These are phyloP conservation scores for Lethenteron reissneri DNA, from an alignment of 2,113 vertebrate genomes.

Conservation along the genomic window DNA sequence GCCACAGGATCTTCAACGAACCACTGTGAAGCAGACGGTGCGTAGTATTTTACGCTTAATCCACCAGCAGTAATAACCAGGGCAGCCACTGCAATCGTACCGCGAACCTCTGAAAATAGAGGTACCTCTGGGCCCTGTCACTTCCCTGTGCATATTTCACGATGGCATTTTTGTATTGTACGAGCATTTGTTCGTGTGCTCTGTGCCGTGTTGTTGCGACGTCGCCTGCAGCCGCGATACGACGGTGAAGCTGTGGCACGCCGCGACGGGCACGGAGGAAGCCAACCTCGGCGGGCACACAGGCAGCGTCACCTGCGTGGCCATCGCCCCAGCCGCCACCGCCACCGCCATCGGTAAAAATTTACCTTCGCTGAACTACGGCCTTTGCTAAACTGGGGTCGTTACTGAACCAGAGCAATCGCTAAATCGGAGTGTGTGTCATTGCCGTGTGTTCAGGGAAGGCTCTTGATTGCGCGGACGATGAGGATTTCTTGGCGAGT, in stretches of 20 bases:
- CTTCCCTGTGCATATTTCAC: no score
- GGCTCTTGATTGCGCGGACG: slow-evolving; percentile 21
- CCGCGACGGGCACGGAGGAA: slow-evolving; percentile 37
- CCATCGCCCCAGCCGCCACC: slow-evolving; percentile 17
- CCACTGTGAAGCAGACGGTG: no score
- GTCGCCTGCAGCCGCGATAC: slow-evolving; percentile 27
- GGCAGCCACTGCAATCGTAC: no score
- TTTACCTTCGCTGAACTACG: background rate
- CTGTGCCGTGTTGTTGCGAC: no score
- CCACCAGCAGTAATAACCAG: no score
- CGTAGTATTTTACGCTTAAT: no score
- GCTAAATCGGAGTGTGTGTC: slow-evolving; percentile 10
- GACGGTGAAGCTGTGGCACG: slow-evolving; percentile 40
- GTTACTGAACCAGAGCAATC: background rate
- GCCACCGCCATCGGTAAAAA: background rate
- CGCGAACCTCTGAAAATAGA: no score
- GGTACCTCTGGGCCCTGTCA: no score
- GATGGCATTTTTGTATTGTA: no score
- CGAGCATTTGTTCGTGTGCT: no score
- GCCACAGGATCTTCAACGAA: no score
- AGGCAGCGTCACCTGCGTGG: slow-evolving; percentile 32
- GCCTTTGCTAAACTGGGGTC: background rate
- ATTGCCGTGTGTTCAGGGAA: slow-evolving; percentile 16
- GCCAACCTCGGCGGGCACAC: slow-evolving; percentile 40
- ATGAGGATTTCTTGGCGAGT: slow-evolving; percentile 34